phyloP scores from a whole-genome alignment of 2,113 vertebrate species.

The Motacilla alba region DNA sequence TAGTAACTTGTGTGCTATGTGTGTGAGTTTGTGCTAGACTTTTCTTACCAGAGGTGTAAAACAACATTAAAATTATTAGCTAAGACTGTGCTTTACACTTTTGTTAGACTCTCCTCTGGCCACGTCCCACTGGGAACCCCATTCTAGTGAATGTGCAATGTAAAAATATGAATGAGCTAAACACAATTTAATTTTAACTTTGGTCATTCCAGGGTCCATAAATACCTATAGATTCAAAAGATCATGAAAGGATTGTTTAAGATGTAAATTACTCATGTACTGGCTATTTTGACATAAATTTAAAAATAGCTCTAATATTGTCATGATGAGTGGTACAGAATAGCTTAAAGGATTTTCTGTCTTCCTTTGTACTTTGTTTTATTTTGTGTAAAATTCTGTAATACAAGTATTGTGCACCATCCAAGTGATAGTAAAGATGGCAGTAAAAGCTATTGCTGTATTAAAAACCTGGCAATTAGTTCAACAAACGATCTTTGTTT shows the following conservation, averaged over 20 bases:
- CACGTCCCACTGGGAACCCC: background rate
- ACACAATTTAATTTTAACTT: constrained; percentile 42
- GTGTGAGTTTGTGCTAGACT: background rate
- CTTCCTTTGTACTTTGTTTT: background rate
- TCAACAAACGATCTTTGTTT: background rate
- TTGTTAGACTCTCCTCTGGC: background rate
- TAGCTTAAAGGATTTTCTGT: background rate
- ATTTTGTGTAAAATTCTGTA: constrained; percentile 1
- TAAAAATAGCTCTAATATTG: background rate
- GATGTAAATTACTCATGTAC: background rate
- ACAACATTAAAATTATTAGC: background rate
- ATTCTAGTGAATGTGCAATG: background rate
- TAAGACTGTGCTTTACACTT: background rate
- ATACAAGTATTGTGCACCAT: background rate
- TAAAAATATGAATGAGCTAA: constrained; percentile 8
- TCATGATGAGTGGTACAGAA: background rate
- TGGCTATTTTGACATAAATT: background rate
- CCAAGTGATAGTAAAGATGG: background rate
- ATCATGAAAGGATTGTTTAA: constrained; percentile 7
- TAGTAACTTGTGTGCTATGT: background rate
- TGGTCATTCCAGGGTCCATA: background rate
- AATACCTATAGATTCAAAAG: background rate
- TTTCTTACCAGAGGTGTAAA: background rate
- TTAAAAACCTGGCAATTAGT: background rate
- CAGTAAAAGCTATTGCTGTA: constrained; percentile 1